Evolutionary conservation across 2,888 invertebrate species (phyloP), one percentile per base, ranked within the genome.

Genomic region (Neuroscelio doddi): DNA sequence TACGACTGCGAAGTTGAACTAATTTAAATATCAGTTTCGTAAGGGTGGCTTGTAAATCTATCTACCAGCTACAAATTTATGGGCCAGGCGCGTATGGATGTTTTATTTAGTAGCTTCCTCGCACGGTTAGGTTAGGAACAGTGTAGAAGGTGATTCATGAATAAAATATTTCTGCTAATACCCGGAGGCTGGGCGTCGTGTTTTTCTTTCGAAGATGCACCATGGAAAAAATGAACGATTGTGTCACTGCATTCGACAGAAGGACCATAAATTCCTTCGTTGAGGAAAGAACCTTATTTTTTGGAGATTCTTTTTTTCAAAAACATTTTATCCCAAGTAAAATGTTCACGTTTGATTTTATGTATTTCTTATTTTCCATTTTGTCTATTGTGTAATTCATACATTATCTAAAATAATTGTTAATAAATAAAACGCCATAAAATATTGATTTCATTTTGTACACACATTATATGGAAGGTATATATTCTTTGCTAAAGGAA

Each of bases 21-120:
- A 84, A 84, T 84, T 84, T 84, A 82, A 84, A 84, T 83, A 84
- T 84, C 82, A 80, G 79, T 80, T 82, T 78, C 76, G 79, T 75
- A 71, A 76, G 77, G 79, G 78, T 74, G 78, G 77, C 81, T 81
- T 83, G 82, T 83, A 83, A 84, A 84, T 84, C 83, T 83, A 83
- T 84, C 83, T 75, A 80, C 75, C 72, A 76, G 73, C 70, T 74
- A 77, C 73, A 80, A 81, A 83, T 83, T 84, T 83, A 83, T 82
- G 79, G 78, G 76, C 66, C 69, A 74, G 75, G 73, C 74, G 80
- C 77, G 78, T 78, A 80, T 79, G 78, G 79, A 80, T 82, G 80
- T 83, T 83, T 84, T 83, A 84, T 83, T 82, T 83, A 83, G 80
- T 81, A 80, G 82, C 73, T 78, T 69, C 68, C 75, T 73, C 74